Base-by-base conservation (phyloP, 2,797 vertebrate genomes). In the Peromyscus aztecus region DNA sequence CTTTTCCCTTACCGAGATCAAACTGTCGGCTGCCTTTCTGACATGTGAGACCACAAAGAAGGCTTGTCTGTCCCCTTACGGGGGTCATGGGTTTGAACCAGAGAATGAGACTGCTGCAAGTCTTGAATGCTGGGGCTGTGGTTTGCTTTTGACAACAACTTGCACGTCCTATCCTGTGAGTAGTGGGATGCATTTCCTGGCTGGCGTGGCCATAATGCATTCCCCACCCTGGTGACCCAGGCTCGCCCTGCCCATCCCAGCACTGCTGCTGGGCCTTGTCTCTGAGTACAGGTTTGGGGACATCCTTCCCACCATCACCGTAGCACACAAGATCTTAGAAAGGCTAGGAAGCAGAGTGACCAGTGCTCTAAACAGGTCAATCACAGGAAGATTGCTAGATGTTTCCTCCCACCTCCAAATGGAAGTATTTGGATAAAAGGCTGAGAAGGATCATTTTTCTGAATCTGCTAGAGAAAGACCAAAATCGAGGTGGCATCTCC, bases 1-100 rank as follows among this genome's bases (percentile, higher is more conserved):
- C 57, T 37, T 71, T 82, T 61, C 29, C 85, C 73, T 34, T 4
- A 0, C 80, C 61, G 43, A 86, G 40, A 84, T 90, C 95, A 46
- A 27, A 59, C 71, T 73, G 52, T 73, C 1, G 0, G 95, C 55
- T 4, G 85, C 82, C 92, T 96, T 46, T 93, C 85, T 92, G 96
- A 90, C 89, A 95, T 0, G 8, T 0, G 49, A 98, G 90, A 57
- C 67, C 21, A 78, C 49, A 19, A 55, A 82, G 75, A 89, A 55
- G 31, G 27, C 49, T 76, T 73, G 40, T 77, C 76, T 6, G 1
- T 57, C 89, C 89, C 46, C 88, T 10, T 61, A 34, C 6, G 2
- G 1, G n/a, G 81, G 55, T 73, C 46, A 21, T 16, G 59, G 14
- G 59, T 65, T 55, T 65, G 91, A 65, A 27, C 85, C 6, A 49